phyloP scores from a whole-genome alignment of 2,888 invertebrate genomes.

The Strigamia crassipes region DNA sequence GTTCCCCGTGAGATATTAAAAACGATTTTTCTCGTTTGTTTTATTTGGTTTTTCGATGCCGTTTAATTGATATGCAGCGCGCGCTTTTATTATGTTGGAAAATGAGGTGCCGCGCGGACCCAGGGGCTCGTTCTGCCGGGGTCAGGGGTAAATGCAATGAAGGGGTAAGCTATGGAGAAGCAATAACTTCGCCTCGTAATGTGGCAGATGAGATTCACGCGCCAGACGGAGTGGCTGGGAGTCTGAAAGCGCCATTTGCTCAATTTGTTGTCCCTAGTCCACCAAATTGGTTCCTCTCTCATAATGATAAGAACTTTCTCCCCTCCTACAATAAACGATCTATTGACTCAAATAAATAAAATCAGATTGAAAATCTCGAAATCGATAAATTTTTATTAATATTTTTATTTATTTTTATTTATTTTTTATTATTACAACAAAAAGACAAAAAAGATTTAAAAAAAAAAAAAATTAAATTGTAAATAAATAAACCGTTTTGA shows the following conservation, averaged over 20 bases:
- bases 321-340: background rate
- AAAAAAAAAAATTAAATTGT: no score
- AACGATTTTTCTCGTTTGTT: background rate
- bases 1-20: background rate
- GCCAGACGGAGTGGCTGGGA: constrained; percentile 34
- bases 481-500: no score
- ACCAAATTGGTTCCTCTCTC: constrained; percentile 33
- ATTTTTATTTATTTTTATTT: no score
- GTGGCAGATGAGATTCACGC: constrained; percentile 38
- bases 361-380: background rate
- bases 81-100: constrained; percentile 11
- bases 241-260: constrained; percentile 34
- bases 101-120: background rate
- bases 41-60: background rate
- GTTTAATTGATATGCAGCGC: background rate
- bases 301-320: constrained; percentile 36
- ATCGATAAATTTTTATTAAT: background rate
- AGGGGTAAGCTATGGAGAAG: constrained; percentile 25
- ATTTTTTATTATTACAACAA: no score
- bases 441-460: no score
- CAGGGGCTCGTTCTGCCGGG: background rate
- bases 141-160: constrained; percentile 32
- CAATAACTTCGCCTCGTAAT: constrained; percentile 12
- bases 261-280: constrained; percentile 19
- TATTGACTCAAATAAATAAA: background rate